These are phyloP conservation scores for Platanista minor DNA, from an alignment of 2,113 vertebrate genomes.

Conservation along the genomic window DNA sequence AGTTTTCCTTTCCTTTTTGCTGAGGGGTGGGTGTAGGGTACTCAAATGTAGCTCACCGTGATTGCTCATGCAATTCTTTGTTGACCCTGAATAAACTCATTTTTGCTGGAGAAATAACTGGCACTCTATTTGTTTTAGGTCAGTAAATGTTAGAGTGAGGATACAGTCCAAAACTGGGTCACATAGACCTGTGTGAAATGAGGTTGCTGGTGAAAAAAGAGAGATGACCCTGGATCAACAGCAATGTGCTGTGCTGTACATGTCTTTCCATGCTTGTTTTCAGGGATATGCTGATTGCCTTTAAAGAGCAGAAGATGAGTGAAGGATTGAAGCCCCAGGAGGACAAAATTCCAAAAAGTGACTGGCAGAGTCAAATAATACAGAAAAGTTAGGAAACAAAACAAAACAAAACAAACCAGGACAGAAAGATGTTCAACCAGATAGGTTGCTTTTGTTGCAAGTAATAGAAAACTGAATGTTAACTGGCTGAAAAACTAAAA, in stretches of 20 bases:
- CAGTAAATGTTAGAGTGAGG: neutral
- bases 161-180: neutral
- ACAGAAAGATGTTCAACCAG: neutral
- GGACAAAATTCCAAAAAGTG: neutral
- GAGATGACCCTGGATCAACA: neutral
- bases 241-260: accelerated
- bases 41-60: too few species aligned
- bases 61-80: too few species aligned
- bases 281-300: neutral
- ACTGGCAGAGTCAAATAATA: neutral
- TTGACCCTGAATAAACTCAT: too few species aligned
- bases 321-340: neutral
- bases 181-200: neutral
- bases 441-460: neutral
- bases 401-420: neutral
- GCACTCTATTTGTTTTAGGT: too few species aligned
- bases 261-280: neutral
- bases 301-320: neutral
- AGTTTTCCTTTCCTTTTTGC: too few species aligned
- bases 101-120: too few species aligned
- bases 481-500: neutral
- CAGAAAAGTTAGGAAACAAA: neutral
- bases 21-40: too few species aligned
- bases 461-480: neutral
- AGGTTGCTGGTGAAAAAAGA: neutral